Conservation (phyloP, 2,113 vertebrate genomes). For the Pardalotus punctatus region DNA sequence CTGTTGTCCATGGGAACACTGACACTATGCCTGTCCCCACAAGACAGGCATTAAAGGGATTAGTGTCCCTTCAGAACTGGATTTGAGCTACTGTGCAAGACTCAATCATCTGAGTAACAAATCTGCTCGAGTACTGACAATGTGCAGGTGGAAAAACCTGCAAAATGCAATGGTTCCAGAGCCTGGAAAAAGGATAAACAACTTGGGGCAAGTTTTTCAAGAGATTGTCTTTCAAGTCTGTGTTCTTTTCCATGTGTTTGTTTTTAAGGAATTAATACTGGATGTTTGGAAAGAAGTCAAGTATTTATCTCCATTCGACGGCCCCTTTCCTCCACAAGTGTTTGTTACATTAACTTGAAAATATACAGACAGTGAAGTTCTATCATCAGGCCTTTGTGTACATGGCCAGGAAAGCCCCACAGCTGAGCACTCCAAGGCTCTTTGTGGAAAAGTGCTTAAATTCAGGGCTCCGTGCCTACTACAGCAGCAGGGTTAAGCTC, state of each 20-base stretch:
- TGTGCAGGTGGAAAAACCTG: neutral
- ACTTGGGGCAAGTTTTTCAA: neutral
- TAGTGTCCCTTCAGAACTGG: neutral
- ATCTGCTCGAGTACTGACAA: neutral
- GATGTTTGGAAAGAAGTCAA: neutral
- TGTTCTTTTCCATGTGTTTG: neutral
- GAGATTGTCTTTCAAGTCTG: neutral
- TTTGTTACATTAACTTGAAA: conserved; percentile 22
- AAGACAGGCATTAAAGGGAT: neutral
- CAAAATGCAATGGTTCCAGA: neutral
- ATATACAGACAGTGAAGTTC: neutral
- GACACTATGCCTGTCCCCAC: neutral
- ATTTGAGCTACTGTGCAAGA: neutral
- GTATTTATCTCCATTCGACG: neutral
- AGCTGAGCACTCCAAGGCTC: neutral
- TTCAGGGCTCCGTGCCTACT: neutral
- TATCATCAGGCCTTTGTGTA: neutral
- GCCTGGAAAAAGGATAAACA: neutral
- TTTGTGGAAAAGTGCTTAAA: neutral
- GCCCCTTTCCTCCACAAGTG: neutral
- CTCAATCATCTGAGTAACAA: neutral
- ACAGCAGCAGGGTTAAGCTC: neutral
- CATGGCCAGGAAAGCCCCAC: neutral
- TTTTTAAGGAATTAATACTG: neutral
- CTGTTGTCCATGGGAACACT: neutral